A percentile compares a stretch with the other conserved stretches of the same genome.
phyloP scores from a whole-genome alignment of 35 echinoderm and acorn worm species.

The Ophioderma brevispina region DNA sequence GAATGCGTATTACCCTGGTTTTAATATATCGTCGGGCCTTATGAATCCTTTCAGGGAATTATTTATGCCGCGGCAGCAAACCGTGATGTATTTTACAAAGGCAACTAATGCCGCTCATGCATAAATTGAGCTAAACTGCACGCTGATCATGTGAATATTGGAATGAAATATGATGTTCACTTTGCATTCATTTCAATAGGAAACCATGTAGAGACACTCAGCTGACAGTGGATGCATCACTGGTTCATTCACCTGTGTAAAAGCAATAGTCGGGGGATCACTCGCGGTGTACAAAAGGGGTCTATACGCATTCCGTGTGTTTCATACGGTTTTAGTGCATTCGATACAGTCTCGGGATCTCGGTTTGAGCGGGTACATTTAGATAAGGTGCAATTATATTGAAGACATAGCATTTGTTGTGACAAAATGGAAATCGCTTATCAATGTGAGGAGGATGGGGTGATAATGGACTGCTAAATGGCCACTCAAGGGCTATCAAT shows the following conservation, averaged over 20 bases:
- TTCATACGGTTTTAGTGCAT: too few relatives aligned
- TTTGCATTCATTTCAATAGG: not conserved
- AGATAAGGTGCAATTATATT: not conserved
- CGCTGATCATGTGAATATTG: not conserved
- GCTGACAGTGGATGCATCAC: not conserved
- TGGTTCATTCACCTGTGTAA: not conserved
- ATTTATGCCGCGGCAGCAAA: not conserved
- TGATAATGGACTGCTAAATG: slow-evolving; percentile 2
- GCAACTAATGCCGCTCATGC: not conserved
- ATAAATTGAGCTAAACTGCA: not conserved
- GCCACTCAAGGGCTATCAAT: not conserved
- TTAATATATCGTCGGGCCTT: too few relatives aligned
- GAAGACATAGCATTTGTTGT: not conserved
- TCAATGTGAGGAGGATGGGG: not conserved
- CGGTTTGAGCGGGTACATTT: not conserved
- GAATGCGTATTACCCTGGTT: too few relatives aligned
- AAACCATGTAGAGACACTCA: not conserved
- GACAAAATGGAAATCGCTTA: not conserved
- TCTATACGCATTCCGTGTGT: not conserved
- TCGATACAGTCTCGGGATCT: too few relatives aligned
- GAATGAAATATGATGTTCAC: not conserved
- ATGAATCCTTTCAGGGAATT: too few relatives aligned
- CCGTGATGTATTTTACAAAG: not conserved
- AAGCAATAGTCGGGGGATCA: not conserved
- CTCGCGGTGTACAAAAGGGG: not conserved